Percentiles rank a stretch among this genome's conserved stretches.
Evolutionary conservation across 2,797 vertebrate genomes (phyloP).

Genomic region (Labeo calbasu): DNA sequence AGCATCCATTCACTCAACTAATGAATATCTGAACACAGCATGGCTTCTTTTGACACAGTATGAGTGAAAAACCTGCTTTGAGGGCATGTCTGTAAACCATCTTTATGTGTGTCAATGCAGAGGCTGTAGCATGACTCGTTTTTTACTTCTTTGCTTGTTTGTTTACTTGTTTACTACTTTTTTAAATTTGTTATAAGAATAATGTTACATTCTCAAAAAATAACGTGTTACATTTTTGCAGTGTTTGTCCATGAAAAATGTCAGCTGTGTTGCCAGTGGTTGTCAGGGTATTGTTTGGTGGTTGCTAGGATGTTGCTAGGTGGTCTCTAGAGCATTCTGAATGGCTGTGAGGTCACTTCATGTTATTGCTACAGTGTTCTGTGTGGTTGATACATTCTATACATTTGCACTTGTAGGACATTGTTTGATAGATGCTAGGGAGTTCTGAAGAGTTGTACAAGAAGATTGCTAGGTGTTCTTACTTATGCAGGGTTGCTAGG

Average conservation of each 20-base stretch:
- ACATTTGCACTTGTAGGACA: neutral
- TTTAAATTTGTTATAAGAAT: neutral
- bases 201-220: neutral
- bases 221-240: too few species aligned
- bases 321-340: too few species aligned
- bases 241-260: neutral
- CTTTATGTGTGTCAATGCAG: neutral
- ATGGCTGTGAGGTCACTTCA: too few species aligned
- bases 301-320: neutral
- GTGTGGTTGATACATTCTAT: neutral
- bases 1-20: conserved; percentile 36
- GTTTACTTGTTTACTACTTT: neutral
- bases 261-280: neutral
- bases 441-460: neutral
- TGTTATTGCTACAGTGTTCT: neutral
- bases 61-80: conserved; percentile 10
- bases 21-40: conserved; percentile 29
- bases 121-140: neutral
- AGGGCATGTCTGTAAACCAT: neutral
- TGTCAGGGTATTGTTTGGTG: neutral
- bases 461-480: neutral
- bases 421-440: conserved; percentile 1
- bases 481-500: neutral
- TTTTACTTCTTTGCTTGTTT: neutral
- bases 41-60: neutral